These are phyloP conservation scores for Sesamia nonagrioides DNA, from an alignment of 1,140 invertebrate genomes.

Conservation along the genomic window DNA sequence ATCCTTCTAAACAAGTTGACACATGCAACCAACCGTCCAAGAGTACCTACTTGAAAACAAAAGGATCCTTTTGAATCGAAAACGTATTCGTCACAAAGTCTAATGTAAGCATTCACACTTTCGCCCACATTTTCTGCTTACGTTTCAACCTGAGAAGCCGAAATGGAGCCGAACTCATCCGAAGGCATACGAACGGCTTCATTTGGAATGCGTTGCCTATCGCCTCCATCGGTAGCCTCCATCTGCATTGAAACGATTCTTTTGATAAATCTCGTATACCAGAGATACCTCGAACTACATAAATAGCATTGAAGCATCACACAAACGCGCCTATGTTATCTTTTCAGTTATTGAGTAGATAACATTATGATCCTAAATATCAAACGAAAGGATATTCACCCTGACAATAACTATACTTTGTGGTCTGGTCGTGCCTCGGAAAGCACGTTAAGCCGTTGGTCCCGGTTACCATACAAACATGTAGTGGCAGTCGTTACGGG, in stretches of 20 bases:
- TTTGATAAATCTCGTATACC: slow-evolving; percentile 31
- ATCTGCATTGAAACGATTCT: slow-evolving; percentile 43
- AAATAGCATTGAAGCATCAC: too few relatives aligned
- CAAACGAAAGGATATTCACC: too few relatives aligned
- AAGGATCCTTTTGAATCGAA: slow-evolving; percentile 23
- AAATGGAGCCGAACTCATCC: slow-evolving; percentile 28
- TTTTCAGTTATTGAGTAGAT: too few relatives aligned
- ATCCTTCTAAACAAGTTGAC: slow-evolving; percentile 31
- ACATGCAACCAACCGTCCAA: slow-evolving; percentile 17
- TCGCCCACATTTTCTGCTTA: slow-evolving; percentile 18
- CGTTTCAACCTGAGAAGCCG: not conserved
- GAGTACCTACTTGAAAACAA: slow-evolving; percentile 17
- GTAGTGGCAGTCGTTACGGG: too few relatives aligned
- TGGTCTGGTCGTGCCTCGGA: too few relatives aligned
- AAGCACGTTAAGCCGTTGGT: too few relatives aligned
- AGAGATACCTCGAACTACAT: not conserved
- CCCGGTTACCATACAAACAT: too few relatives aligned
- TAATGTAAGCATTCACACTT: slow-evolving; percentile 28
- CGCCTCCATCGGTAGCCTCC: slow-evolving; percentile 18
- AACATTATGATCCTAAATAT: too few relatives aligned
- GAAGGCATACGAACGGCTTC: slow-evolving; percentile 40
- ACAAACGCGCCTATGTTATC: too few relatives aligned
- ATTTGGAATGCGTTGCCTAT: slow-evolving; percentile 46
- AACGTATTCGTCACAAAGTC: slow-evolving; percentile 8
- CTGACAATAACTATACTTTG: too few relatives aligned